Evolutionary conservation across 2,113 vertebrate species (phyloP), one percentile per base, ranked within the genome.

Genomic region (Paratilapia polleni): DNA sequence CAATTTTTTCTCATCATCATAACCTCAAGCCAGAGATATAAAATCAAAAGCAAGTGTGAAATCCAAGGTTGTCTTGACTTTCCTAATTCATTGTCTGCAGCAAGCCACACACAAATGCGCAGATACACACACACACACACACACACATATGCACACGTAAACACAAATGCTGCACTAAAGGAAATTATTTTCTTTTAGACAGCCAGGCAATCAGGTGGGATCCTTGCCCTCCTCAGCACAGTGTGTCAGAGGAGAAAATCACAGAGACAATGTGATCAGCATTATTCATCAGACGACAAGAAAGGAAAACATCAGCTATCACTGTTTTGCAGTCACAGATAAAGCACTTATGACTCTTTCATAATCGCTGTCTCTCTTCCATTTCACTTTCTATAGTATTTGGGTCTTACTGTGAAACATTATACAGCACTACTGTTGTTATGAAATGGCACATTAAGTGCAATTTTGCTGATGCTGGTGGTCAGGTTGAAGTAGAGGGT

Each of bases 221-320:
- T 24, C 34, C 58, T 47, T 34, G 11, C 61, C 38, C 83, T 75
- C 87, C 81, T 89, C 79, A 70, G 36, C 36, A 31, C 31, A 49
- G 49, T 17, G 14, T 52, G 47, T 49, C 49, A 52, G 49, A 52
- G 14, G 49, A 52, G 49, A 52, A 52, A 5, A 38, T 38, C 36
- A 17, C 4, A 4, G 6, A 52, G 49, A 17, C 15, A 52, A 52
- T 52, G 15, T 6, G 49, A 52, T 52, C 14, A 52, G 14, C 49
- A 52, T 17, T 17, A 17, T 38, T 52, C 49, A 52, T 52, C 49
- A 52, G 49, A 52, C 15, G 15, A 17, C 49, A 52, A 52, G 49
- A 52, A 9, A 52, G 54, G 19, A 56, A n/a, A 20, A 22, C 19
- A 56, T 56, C 20, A 56, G 20, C 54, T 47, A 47, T 47, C 13